A percentile compares a stretch with the other conserved stretches of the same genome.
These are phyloP conservation scores for Neogale vison DNA, from an alignment of 2,113 vertebrate species.

Conservation along the genomic window DNA sequence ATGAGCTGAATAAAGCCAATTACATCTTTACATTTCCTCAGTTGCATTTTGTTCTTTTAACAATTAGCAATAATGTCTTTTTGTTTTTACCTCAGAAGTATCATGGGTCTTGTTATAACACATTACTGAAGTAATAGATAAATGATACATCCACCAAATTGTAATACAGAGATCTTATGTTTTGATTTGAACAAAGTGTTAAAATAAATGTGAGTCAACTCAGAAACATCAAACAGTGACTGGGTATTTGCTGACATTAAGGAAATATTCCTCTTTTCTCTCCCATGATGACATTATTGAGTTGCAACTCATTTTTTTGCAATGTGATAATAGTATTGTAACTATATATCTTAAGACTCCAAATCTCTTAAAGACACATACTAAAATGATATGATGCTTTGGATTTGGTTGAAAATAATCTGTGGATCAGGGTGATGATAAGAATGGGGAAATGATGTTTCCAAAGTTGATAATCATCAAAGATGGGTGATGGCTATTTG, in stretches of 20 bases:
- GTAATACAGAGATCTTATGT: background rate
- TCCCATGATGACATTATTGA: background rate
- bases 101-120: background rate
- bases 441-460: background rate
- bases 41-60: background rate
- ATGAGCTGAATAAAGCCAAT: background rate
- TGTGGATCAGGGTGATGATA: background rate
- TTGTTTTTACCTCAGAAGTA: background rate
- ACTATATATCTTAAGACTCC: background rate
- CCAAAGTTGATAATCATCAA: background rate
- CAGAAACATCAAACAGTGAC: background rate
- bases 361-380: background rate
- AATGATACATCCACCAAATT: background rate
- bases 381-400: background rate
- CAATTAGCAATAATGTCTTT: background rate
- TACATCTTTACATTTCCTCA: background rate
- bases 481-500: background rate
- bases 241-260: background rate
- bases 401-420: background rate
- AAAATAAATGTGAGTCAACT: background rate
- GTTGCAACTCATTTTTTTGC: background rate
- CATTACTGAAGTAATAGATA: background rate
- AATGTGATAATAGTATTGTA: background rate
- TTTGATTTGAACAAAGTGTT: conserved; percentile 29
- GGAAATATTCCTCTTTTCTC: background rate